Evolutionary conservation across 2,888 invertebrate species (phyloP).

Genomic region (Vanessa cardui): DNA sequence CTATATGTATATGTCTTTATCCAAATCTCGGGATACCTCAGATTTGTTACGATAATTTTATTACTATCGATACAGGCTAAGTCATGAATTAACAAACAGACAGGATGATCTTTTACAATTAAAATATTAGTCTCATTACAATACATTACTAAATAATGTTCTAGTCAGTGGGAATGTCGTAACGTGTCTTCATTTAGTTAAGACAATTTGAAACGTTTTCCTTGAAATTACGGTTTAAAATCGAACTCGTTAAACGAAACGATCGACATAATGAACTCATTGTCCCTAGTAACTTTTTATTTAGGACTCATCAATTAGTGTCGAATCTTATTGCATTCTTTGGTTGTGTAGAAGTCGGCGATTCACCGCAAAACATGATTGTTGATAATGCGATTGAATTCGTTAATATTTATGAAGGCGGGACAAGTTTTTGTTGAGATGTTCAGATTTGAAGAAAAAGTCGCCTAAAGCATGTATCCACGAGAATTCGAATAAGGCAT

Average conservation of each 20-base stretch:
- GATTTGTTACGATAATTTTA: too few relatives aligned
- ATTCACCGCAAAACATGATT: constrained; percentile 56
- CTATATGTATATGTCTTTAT: too few relatives aligned
- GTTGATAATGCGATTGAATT: constrained; percentile 62
- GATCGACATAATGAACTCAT: constrained; percentile 43
- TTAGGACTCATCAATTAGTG: constrained; percentile 55
- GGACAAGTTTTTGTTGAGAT: constrained; percentile 38
- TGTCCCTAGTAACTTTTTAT: constrained; percentile 40
- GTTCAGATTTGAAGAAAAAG: constrained; percentile 38
- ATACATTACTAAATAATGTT: background rate
- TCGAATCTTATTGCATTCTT: constrained; percentile 57
- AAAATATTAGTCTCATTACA: background rate
- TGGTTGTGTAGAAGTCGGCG: constrained; percentile 50
- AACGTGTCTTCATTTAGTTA: background rate
- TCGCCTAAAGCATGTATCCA: constrained; percentile 26
- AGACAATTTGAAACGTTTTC: constrained; percentile 1
- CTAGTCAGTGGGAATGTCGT: background rate
- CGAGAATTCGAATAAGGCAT: constrained; percentile 30
- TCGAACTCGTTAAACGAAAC: constrained; percentile 20
- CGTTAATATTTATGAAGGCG: constrained; percentile 61
- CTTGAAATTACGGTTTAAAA: constrained; percentile 11
- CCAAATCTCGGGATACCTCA: too few relatives aligned
- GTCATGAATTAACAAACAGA: too few relatives aligned
- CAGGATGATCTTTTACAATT: too few relatives aligned
- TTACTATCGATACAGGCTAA: too few relatives aligned